Evolutionary conservation across 1,140 invertebrate genomes (phyloP), one percentile per base, ranked within the genome.

Genomic region (Atta colombica): DNA sequence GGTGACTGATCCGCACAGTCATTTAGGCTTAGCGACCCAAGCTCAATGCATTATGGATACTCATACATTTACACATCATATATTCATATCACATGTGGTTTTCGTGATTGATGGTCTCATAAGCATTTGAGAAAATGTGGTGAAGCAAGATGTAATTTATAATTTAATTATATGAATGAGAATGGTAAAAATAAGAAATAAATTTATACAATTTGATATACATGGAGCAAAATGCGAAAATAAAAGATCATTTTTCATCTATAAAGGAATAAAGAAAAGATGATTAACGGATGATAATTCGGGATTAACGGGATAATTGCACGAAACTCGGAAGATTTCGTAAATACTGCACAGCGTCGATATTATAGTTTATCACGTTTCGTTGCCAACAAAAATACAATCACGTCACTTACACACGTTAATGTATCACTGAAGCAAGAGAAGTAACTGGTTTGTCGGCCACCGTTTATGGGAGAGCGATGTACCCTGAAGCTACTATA

Each of bases 401-500:
- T 16, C 55, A 60, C 35, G 53, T 82, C 53, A 82, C 55, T 82
- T 25, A 35, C 28, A 51, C 58, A 55, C 55, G 53, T 84, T 84
- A 75, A 75, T 84, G 55, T 21, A 25, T 39, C 39, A 75, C 55
- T 74, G 35, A 72, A 61, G 55, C 53, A 35, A 77, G 82, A 91
- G 66, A 53, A 74, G 77, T 65, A 88, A 91, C 89, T 91, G 89
- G 90, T 91, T 82, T 75, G 58, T 55, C 75, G 86, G 61, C 35
- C 71, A 81, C 84, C 87, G 82, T 66, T 88, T 88, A 88, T 80
- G 74, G 61, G 63, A 60, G 28, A 81, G 21, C 51, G 58, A 55
- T 58, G 66, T 88, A 86, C 60, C 77, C 72, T 60, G 65, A 77
- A 60, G 63, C 89, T 63, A 88, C 87, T 82, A 77, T 81, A 85